Evolutionary conservation across 2,888 invertebrate species (phyloP), one percentile per base, ranked within the genome.

Genomic region (Rhamnusium bicolor): DNA sequence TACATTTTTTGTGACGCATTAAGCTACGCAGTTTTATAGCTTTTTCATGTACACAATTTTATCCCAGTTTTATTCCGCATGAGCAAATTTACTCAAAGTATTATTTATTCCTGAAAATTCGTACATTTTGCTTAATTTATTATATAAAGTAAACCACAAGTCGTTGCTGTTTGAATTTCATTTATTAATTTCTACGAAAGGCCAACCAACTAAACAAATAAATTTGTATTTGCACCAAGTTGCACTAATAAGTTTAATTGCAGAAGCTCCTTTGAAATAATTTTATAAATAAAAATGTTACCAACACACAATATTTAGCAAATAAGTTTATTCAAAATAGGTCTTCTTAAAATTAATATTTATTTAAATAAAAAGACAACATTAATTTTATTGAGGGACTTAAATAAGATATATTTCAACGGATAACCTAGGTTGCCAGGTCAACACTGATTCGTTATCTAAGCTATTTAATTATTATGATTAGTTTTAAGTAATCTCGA

Each of bases 11-110:
- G 10, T 19, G 53, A 65, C 53, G 53, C 53, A 65, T 53, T 65
- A 51, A 65, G n/a, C 32, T 19, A 53, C 65, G 51, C 53, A 53
- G 29, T 53, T 51, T 63, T 49, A 49, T 27, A 6, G 65, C 53
- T 18, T 10, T 65, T 53, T 65, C 27, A 65, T 51, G 63, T 29
- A 47, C 63, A 51, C 51, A n/a, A 27, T 18, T 51, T 53, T 53
- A 53, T 65, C 46, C 14, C 16, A 24, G 21, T 47, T 24, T 8
- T n/a, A 51, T 18, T 53, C 32, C n/a, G 65, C 53, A 49, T 32
- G 19, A 16, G 24, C 5, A 53, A 53, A 29, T 53, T 51, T 51
- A 16, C 27, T 29, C 29, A 10, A 12, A 8, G 24, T 21, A 27
- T 53, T 65, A 58, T 58, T 32, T 29, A 18, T 19, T 14, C 32